These are phyloP conservation scores for Cecidostiba fungosa DNA, from an alignment of 2,888 invertebrate species.

Conservation along the genomic window DNA sequence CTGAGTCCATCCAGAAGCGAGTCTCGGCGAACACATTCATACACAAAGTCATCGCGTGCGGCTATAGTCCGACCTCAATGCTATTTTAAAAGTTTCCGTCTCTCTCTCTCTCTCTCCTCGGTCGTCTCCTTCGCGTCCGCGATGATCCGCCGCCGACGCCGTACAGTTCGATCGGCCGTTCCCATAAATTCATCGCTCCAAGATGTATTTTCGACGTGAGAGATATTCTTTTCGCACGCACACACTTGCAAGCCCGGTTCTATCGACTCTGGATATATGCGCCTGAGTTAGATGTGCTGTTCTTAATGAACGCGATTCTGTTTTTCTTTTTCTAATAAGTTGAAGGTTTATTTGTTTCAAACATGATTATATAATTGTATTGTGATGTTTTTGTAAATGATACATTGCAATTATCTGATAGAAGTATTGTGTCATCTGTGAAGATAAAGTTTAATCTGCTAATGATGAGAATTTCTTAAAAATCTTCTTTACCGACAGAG, in stretches of 20 bases:
- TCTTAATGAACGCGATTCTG: background rate
- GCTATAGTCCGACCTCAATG: constrained; percentile 57
- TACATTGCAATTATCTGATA: background rate
- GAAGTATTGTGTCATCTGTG: too few species aligned
- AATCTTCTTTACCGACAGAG: too few species aligned
- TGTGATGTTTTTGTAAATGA: background rate
- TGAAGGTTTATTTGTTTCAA: background rate
- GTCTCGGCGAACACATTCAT: background rate
- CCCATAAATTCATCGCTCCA: constrained; percentile 54
- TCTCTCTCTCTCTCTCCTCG: constrained; percentile 15
- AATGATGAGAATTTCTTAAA: too few species aligned
- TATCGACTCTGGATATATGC: background rate
- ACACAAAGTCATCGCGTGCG: constrained; percentile 29
- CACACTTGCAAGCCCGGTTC: background rate
- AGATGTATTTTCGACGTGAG: constrained; percentile 55
- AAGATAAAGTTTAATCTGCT: too few species aligned
- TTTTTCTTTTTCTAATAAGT: background rate
- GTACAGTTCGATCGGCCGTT: constrained; percentile 43
- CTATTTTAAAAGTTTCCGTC: constrained; percentile 62
- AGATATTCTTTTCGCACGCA: background rate
- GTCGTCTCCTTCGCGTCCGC: constrained; percentile 1
- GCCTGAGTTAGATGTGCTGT: background rate
- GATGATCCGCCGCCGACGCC: constrained; percentile 1
- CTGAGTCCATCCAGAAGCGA: background rate
- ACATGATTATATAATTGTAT: background rate